Evolutionary conservation across 2,113 vertebrate species (phyloP).

Genomic region (Mus pahari): DNA sequence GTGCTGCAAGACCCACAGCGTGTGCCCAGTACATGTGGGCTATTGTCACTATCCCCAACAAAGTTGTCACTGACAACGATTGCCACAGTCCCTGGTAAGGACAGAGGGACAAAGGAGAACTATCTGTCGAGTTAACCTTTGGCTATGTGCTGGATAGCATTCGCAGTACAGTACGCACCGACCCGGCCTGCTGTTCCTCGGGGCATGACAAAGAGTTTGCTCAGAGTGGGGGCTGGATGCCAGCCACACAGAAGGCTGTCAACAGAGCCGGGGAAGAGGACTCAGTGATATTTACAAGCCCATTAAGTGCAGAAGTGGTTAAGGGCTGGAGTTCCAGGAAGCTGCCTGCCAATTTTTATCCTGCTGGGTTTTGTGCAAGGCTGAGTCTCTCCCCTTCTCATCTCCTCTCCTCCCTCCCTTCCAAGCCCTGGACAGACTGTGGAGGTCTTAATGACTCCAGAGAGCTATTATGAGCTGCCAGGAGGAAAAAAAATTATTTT

Average conservation of each 20-base stretch:
- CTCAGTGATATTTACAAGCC: background rate
- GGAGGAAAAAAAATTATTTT: constrained; percentile 41
- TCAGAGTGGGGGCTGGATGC: accelerated
- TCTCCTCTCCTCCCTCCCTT: background rate
- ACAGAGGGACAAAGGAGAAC: background rate
- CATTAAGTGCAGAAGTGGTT: accelerated
- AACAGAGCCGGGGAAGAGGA: background rate
- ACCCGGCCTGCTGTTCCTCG: accelerated
- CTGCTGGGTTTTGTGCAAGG: background rate
- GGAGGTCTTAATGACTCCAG: constrained; percentile 19
- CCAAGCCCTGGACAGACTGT: background rate
- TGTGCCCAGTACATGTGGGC: accelerated
- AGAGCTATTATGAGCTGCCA: constrained; percentile 50
- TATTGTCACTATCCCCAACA: accelerated
- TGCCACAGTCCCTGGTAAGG: background rate
- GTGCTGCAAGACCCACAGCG: accelerated
- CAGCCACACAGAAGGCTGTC: background rate
- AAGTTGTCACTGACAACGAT: background rate
- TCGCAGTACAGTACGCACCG: background rate
- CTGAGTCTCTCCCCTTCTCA: background rate
- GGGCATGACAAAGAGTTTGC: background rate
- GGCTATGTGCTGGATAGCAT: accelerated
- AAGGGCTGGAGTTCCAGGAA: background rate
- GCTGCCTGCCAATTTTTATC: accelerated
- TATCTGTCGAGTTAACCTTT: background rate